Percentiles rank a stretch among this genome's conserved stretches.
These are phyloP conservation scores for Neocrepidodera transversa DNA, from an alignment of 2,888 invertebrate species.

Conservation along the genomic window DNA sequence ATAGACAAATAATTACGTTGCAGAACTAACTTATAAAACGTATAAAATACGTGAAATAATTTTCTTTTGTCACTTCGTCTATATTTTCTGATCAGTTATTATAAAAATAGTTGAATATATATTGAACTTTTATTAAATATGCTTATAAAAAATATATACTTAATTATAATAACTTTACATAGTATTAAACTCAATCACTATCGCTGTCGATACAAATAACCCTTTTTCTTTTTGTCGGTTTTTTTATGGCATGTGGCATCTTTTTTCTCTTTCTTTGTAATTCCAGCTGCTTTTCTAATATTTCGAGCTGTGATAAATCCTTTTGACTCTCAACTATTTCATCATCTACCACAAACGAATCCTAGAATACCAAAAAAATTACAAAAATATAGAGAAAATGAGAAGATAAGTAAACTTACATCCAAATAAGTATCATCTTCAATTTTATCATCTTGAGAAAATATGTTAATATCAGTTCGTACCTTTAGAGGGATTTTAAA, in stretches of 20 bases:
- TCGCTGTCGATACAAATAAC: constrained; percentile 42
- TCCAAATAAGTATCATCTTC: constrained; percentile 53
- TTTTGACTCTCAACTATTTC: constrained; percentile 63
- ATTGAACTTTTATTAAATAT: no score
- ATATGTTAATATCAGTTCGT: constrained; percentile 47
- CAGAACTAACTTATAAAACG: no score
- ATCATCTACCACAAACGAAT: constrained; percentile 71
- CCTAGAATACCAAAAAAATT: constrained; percentile 59
- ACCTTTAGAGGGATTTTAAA: constrained; percentile 70
- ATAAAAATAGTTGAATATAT: no score
- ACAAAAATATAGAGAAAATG: constrained; percentile 9
- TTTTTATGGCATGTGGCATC: constrained; percentile 25
- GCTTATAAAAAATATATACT: no score
- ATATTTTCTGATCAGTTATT: no score
- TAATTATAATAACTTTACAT: no score
- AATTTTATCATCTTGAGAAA: constrained; percentile 52
- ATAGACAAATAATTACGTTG: no score
- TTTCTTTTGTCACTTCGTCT: no score
- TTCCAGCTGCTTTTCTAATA: constrained; percentile 66
- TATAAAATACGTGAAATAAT: no score
- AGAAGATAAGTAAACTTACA: constrained; percentile 46
- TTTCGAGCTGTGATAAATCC: constrained; percentile 67
- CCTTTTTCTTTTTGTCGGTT: constrained; percentile 39
- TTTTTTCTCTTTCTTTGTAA: constrained; percentile 56
- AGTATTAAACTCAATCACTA: constrained; percentile 47